Evolutionary conservation across 2,888 invertebrate species (phyloP).

Genomic region (Prenolepis imparis): DNA sequence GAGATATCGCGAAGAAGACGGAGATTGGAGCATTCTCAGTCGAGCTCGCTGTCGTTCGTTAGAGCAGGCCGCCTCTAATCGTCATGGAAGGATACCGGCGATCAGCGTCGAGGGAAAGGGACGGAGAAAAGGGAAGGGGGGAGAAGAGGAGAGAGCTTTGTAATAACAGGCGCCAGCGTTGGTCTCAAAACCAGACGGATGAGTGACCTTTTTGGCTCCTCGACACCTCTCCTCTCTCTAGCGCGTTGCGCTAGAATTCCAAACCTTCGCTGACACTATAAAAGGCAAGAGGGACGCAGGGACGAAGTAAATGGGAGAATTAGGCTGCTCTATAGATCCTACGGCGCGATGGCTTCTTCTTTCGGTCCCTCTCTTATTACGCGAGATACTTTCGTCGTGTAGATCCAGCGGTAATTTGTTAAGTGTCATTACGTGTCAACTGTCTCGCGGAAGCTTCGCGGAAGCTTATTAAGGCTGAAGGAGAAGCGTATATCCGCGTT

Average conservation of each 20-base stretch:
- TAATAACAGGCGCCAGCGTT: slow-evolving; percentile 58
- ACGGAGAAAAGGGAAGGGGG: not conserved
- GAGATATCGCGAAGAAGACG: not conserved
- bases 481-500: not conserved
- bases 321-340: slow-evolving; percentile 6
- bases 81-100: slow-evolving; percentile 44
- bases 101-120: not conserved
- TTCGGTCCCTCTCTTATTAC: not conserved
- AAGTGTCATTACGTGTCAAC: not conserved
- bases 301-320: not conserved
- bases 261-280: not conserved
- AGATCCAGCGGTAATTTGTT: slow-evolving; percentile 6
- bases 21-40: slow-evolving; percentile 18
- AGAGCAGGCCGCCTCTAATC: slow-evolving; percentile 51
- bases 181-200: slow-evolving; percentile 64
- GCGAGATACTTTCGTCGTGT: not conserved
- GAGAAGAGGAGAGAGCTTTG: slow-evolving; percentile 34
- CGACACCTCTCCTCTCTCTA: slow-evolving; percentile 29
- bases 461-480: not conserved
- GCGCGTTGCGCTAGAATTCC: slow-evolving; percentile 40
- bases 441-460: not conserved
- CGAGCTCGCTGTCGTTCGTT: slow-evolving; percentile 51
- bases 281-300: slow-evolving; percentile 8
- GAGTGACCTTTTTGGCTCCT: slow-evolving; percentile 64
- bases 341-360: slow-evolving; percentile 50